phyloP scores from a whole-genome alignment of 2,888 invertebrate genomes.

The Lycocerus yunnanus region DNA sequence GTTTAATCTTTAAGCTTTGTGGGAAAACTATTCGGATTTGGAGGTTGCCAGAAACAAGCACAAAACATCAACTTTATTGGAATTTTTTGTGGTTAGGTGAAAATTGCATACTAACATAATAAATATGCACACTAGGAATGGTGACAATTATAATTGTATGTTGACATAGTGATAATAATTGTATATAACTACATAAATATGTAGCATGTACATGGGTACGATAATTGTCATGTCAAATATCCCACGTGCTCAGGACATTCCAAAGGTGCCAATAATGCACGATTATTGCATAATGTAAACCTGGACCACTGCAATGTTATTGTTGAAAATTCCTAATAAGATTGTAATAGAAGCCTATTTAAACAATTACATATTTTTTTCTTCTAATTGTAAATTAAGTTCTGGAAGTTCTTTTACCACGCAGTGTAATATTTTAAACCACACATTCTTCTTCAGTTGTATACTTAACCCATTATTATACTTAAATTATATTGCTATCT shows the following conservation, averaged over 20 bases:
- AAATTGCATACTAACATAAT: too few relatives aligned
- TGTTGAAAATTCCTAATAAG: not conserved
- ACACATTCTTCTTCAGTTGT: not conserved
- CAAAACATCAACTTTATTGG: too few relatives aligned
- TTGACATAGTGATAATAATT: not conserved
- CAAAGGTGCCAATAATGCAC: not conserved
- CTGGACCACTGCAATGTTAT: not conserved
- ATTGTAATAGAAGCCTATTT: not conserved
- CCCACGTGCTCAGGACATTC: not conserved
- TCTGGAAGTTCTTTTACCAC: too few relatives aligned
- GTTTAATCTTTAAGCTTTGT: too few relatives aligned
- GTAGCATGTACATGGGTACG: too few relatives aligned
- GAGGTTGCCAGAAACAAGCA: too few relatives aligned
- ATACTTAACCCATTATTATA: not conserved
- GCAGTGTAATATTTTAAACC: not conserved
- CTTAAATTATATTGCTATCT: not conserved
- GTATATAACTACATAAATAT: too few relatives aligned
- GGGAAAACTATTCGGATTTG: too few relatives aligned
- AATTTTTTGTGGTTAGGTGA: too few relatives aligned
- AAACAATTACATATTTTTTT: not conserved
- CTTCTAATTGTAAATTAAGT: not conserved
- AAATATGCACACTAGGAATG: too few relatives aligned
- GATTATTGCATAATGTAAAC: not conserved
- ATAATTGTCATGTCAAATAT: not conserved
- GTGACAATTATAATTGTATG: too few relatives aligned